phyloP scores from a whole-genome alignment of 2,113 vertebrate genomes.

The Odocoileus virginianus region DNA sequence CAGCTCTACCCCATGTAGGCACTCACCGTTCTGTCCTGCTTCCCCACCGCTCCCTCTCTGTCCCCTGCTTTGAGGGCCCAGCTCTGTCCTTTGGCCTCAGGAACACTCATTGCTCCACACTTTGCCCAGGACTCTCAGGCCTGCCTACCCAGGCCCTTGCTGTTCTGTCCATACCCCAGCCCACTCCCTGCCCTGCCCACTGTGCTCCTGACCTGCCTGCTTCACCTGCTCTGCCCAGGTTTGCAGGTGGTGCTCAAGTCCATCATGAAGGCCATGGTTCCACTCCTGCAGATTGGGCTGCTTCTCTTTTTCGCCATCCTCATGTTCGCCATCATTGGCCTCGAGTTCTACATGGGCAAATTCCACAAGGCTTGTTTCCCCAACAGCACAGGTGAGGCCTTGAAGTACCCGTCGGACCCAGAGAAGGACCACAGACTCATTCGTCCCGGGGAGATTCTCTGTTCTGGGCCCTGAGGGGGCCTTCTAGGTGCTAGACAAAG shows the following conservation, averaged over 20 bases:
- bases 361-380: conserved; percentile 95
- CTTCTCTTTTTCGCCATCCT: conserved; percentile 98
- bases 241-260: conserved; percentile 98
- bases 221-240: conserved; percentile 76
- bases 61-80: not conserved
- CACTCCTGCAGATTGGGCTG: conserved; percentile 94
- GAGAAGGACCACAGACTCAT: not conserved
- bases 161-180: rapidly evolving
- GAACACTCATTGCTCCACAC: rapidly evolving
- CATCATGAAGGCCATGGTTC: conserved; percentile 99
- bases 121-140: not conserved
- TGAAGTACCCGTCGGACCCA: no score
- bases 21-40: not conserved
- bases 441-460: not conserved
- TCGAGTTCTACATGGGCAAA: conserved; percentile 98
- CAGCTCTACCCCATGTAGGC: rapidly evolving
- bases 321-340: conserved; percentile 98
- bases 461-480: not conserved
- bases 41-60: no score
- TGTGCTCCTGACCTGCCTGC: not conserved
- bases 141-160: not conserved
- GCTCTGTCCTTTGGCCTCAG: not conserved
- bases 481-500: not conserved
- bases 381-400: conserved; percentile 86
- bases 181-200: rapidly evolving